phyloP scores from a whole-genome alignment of 2,888 invertebrate species.

The Andrena bucephala region DNA sequence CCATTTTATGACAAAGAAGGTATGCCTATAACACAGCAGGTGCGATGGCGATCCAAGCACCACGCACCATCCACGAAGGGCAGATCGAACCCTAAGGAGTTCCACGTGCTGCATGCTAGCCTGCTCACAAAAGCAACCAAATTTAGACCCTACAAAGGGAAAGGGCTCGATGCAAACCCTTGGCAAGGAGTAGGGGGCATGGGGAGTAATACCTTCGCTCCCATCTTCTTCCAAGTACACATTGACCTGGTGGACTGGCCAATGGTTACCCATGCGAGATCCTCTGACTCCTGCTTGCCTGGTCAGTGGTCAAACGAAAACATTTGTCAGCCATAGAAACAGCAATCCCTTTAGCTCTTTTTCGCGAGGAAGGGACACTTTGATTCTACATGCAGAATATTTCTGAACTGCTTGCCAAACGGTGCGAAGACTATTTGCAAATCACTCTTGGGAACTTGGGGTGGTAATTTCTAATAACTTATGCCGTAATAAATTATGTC shows the following conservation, averaged over 20 bases:
- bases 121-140: constrained; percentile 79
- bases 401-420: too few species aligned
- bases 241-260: constrained; percentile 50
- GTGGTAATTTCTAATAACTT: neutral
- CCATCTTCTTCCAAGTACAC: constrained; percentile 22
- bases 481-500: too few species aligned
- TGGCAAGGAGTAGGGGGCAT: constrained; percentile 14
- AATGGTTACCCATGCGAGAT: constrained; percentile 49
- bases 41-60: neutral
- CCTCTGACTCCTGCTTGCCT: constrained; percentile 73
- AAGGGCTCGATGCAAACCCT: constrained; percentile 56
- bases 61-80: constrained; percentile 46
- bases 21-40: neutral
- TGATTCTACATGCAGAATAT: neutral
- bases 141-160: constrained; percentile 76
- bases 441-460: neutral
- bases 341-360: constrained; percentile 9
- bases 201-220: constrained; percentile 7
- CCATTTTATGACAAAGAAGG: neutral
- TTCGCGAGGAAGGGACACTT: too few species aligned
- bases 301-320: constrained; percentile 79
- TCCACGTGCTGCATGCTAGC: constrained; percentile 70
- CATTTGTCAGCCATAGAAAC: constrained; percentile 76
- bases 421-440: neutral
- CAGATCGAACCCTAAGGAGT: constrained; percentile 48